These are phyloP conservation scores for Sapajus apella DNA, from an alignment of 2,113 vertebrate genomes.

Conservation along the genomic window DNA sequence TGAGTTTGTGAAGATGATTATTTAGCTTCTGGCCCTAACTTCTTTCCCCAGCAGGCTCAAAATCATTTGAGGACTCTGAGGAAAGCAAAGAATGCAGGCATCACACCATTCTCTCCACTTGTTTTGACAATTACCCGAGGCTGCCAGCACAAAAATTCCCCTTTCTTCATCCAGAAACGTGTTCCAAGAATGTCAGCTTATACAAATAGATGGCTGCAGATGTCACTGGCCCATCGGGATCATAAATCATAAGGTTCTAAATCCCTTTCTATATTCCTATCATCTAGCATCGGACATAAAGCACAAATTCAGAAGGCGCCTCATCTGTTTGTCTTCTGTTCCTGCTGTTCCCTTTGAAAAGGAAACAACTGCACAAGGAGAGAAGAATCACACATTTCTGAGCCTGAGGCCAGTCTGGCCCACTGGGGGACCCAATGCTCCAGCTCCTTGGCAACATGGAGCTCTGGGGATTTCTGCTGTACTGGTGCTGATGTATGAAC, in stretches of 20 bases:
- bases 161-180: not conserved
- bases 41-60: not conserved
- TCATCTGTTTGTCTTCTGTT: not conserved
- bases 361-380: not conserved
- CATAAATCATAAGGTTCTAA: not conserved
- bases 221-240: too few species aligned
- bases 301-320: not conserved
- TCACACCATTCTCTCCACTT: not conserved
- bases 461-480: slow-evolving; percentile 20
- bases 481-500: not conserved
- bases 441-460: not conserved
- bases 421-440: not conserved
- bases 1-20: slow-evolving; percentile 14
- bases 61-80: not conserved
- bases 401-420: not conserved
- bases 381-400: not conserved
- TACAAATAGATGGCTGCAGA: not conserved
- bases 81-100: not conserved
- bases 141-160: not conserved
- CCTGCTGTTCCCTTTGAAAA: not conserved
- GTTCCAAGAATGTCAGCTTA: not conserved
- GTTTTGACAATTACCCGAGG: not conserved
- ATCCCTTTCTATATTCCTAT: not conserved
- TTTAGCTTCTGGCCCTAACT: not conserved
- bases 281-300: not conserved